A percentile compares a stretch with the other conserved stretches of the same genome.
Evolutionary conservation across 2,888 invertebrate genomes (phyloP).

Genomic region (Drosophila hawaiiensis): DNA sequence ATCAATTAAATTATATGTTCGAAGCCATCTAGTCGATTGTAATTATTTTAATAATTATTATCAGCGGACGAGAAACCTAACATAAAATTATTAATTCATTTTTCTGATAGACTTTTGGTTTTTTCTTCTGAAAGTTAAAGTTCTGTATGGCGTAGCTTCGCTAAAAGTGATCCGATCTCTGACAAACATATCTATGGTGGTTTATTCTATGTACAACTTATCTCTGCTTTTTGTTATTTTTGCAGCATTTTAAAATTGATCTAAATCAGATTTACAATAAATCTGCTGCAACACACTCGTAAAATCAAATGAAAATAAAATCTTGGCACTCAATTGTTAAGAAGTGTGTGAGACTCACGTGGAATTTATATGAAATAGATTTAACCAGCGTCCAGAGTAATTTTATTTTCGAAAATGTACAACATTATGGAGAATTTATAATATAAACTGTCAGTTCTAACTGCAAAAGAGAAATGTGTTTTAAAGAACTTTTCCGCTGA

Average conservation of each 20-base stretch:
- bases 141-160: neutral
- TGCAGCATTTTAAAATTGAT: neutral
- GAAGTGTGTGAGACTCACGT: neutral
- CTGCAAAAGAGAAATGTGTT: neutral
- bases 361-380: neutral
- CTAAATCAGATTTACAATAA: neutral
- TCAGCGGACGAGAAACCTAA: neutral
- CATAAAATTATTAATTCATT: neutral
- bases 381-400: neutral
- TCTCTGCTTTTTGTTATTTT: neutral
- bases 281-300: fast-evolving
- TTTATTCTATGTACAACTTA: neutral
- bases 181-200: neutral
- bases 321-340: neutral
- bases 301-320: neutral
- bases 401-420: neutral
- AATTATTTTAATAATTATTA: neutral
- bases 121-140: neutral
- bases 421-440: neutral
- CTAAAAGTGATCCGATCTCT: neutral
- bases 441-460: neutral
- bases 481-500: conserved; percentile 1
- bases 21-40: neutral
- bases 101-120: neutral
- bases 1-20: neutral